Evolutionary conservation across 1,140 invertebrate species (phyloP).

Genomic region (Heterodera carotae): DNA sequence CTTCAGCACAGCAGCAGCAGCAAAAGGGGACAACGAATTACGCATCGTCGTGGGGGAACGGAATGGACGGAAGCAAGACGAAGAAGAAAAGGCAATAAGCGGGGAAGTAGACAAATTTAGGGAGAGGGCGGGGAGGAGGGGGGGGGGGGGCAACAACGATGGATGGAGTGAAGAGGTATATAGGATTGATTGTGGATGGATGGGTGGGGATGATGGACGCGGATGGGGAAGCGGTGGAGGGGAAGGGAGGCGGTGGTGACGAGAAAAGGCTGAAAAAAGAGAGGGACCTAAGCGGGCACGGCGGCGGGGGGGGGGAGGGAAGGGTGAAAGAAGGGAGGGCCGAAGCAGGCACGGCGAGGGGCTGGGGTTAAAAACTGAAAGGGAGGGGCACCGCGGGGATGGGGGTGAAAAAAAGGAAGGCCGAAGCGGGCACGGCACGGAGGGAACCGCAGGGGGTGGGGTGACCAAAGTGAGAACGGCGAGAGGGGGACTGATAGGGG

Average conservation of each 20-base stretch:
- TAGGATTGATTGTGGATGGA: conserved; percentile 10
- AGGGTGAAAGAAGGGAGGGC: not conserved
- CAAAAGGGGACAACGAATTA: conserved; percentile 2
- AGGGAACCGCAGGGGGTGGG: not conserved
- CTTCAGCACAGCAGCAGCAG: too few relatives aligned
- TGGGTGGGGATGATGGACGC: not conserved
- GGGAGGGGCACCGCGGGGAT: not conserved
- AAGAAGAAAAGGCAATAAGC: not conserved
- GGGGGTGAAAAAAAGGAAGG: not conserved
- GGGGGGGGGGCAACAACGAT: too few relatives aligned
- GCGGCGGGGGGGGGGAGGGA: conserved; percentile 9
- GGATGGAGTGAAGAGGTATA: too few relatives aligned
- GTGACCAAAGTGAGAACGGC: not conserved
- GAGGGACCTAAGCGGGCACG: not conserved
- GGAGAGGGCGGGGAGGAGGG: not conserved
- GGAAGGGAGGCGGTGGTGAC: conserved; percentile 14
- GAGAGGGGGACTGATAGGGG: not conserved
- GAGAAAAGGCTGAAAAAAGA: not conserved
- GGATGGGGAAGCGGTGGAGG: not conserved
- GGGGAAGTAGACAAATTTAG: not conserved
- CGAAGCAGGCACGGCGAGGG: not conserved
- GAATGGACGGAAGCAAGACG: not conserved
- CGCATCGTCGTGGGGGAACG: not conserved
- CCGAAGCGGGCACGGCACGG: too few relatives aligned
- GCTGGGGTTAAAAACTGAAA: not conserved